Base-by-base conservation (phyloP, 2,113 vertebrate species). In the Xerus inauris region DNA sequence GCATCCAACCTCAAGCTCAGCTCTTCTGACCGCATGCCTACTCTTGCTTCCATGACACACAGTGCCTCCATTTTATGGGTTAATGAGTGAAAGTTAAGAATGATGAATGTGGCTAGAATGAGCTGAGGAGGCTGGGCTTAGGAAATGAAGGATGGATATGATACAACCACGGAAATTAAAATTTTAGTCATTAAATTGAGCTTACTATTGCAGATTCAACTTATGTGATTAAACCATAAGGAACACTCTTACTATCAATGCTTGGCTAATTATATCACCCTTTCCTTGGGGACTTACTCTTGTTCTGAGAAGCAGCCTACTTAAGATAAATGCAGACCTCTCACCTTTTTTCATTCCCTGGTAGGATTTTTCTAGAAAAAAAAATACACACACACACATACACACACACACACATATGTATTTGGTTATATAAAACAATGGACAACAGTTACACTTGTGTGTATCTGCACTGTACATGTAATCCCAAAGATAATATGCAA, bases 141-240 rank as follows among this genome's bases (percentile, higher is more conserved):
- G 57, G 73, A 93, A 72, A 88, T 85, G 71, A 96, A 94, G 81
- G 73, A 84, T 91, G 84, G 49, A 81, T 38, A 71, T 17, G 59
- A 75, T 45, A n/a, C 47, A 57, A 87, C 49, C 16, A 84, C 0
- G 32, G 77, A 97, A 94, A 97, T 94, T 95, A 97, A 95, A 97
- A 81, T 94, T 96, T 93, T 75, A 80, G 64, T 87, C 87, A 96
- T 94, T 95, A 95, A 89, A 85, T 40, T n/a, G 32, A 72, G 76
- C 85, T 96, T 95, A 95, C 90, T 87, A 87, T 62, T 87, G 45
- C 92, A 96, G 90, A 92, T 75, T 93, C 79, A 84, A 59, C n/a
- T 69, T 87, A n/a, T 1, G 45, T 59, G 30, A 97, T 95, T 97
- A 97, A 97, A 87, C 40, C 38, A 92, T 76, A 85, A 82, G 94